A percentile compares a stretch with the other conserved stretches of the same genome.
phyloP scores from a whole-genome alignment of 2,888 invertebrate genomes.

The Neoaliturus tenellus region DNA sequence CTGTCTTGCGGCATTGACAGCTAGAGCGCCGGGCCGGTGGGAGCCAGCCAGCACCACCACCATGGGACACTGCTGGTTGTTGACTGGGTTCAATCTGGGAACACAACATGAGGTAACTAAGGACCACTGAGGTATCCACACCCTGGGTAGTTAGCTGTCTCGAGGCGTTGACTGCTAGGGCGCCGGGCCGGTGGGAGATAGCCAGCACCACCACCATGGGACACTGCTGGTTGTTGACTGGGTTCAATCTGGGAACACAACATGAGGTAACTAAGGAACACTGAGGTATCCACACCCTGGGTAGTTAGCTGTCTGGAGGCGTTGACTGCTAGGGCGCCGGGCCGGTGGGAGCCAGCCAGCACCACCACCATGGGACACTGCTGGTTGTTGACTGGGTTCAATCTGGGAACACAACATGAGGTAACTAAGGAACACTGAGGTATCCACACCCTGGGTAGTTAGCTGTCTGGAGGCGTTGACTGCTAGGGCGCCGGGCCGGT shows the following conservation, averaged over 20 bases:
- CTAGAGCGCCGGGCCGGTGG: conserved; percentile 81
- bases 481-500: conserved; percentile 81
- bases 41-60: conserved; percentile 85
- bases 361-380: conserved; percentile 90
- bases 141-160: conserved; percentile 90
- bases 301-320: conserved; percentile 88
- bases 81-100: conserved; percentile 84
- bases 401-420: conserved; percentile 70
- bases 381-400: conserved; percentile 91
- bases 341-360: conserved; percentile 81
- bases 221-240: conserved; percentile 92
- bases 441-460: conserved; percentile 85
- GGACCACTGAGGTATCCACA: conserved; percentile 73
- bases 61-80: conserved; percentile 91
- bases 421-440: conserved; percentile 59
- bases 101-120: conserved; percentile 31
- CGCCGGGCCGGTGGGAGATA: conserved; percentile 80
- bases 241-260: conserved; percentile 77
- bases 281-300: conserved; percentile 80
- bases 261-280: conserved; percentile 58
- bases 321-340: conserved; percentile 82
- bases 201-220: conserved; percentile 87
- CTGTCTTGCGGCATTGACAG: conserved; percentile 86
- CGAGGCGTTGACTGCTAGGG: conserved; percentile 84
- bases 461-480: conserved; percentile 87